Base-by-base conservation (phyloP, 2,888 invertebrate species). In the Odontocerum albicorne region DNA sequence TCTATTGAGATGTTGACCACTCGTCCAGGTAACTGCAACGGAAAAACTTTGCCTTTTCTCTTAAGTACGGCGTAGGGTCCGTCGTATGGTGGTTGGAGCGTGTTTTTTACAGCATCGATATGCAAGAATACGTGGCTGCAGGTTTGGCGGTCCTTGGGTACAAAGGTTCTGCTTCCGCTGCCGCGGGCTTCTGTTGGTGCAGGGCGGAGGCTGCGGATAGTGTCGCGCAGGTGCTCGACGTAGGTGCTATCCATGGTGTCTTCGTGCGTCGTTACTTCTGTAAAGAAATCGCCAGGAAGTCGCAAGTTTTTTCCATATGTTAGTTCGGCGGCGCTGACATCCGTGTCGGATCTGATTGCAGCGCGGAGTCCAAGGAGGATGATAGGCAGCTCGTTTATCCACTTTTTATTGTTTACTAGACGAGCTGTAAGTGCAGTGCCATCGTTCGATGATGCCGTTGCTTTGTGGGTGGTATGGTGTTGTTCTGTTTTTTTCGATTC, bases 311-410 rank as follows among this genome's bases (percentile, higher is more conserved):
- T 35, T 1, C 66, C 65, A 40, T 61, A 66, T 1, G 59, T 61
- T 20, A 67, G 20, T 44, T 65, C 61, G 1, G 65, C 66, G 15
- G 65, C 59, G 16, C 63, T 62, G n/a, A 61, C 45, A n/a, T 59
- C 52, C 1, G 57, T 47, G 39, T 65, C 63, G 4, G 51, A 49
- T 32, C 61, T 61, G 12, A 57, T 38, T 12, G 62, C 55, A 3
- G 64, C 49, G 4, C 67, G 57, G 32, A 68, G 49, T 1, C 67
- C 67, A 15, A 69, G 53, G 7, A 68, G 51, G 2, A 66, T 63
- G 10, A 63, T 60, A 1, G 67, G 67, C 19, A 69, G 53, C 56
- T 62, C 3, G 20, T 46, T 55, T 22, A 36, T 50, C 60, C 69
- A 63, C 1, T 49, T 6, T 7, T 27, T 22, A 16, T 12, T 15